Base-by-base conservation (phyloP, 2,888 invertebrate genomes). In the Leptopilina syphax region DNA sequence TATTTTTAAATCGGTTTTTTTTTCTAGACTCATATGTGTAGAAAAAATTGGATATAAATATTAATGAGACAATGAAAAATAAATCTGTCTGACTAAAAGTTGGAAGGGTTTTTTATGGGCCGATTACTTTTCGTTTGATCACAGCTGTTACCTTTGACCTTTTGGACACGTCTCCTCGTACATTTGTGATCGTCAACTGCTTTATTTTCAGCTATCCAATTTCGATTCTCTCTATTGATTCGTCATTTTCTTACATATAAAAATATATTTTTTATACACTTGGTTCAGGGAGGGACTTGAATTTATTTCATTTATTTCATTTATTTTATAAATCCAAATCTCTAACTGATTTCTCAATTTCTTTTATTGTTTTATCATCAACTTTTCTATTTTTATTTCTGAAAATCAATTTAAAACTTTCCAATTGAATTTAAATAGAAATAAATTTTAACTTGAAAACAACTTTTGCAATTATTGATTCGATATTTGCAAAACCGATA, bases 71-170 rank as follows among this genome's bases (percentile, higher is more conserved):
- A 18, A 63, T 63, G 24, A n/a, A 63, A 50, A 7, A 24, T 18
- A 63, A 63, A 63, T 60, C n/a, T 60, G 63, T 24, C 18, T 18
- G 8, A 7, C 63, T 63, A 24, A 63, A 68, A 50, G 24, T 47
- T 47, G 8, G 18, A 4, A n/a, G 50, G 9, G 47, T 50, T 47
- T 50, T 47, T 67, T 18, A 67, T 9, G 67, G 12, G 9, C n/a
- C 18, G 67, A 68, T 68, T 47, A 47, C 10, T 10, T 68, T 18
- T 10, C 9, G 7, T 50, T 50, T 24, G 2, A 70, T 50, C 50
- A 24, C 24, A 70, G 68, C 8, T 70, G 50, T 70, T 70, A 50
- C 50, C 27, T 70, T 70, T 50, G 68, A 70, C 50, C 50, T 70
- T 70, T 3, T 70, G 18, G 50, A 50, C 68, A 24, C 18, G 24